Conservation (phyloP, 1,140 invertebrate genomes). For the Campoletis sonorensis region DNA sequence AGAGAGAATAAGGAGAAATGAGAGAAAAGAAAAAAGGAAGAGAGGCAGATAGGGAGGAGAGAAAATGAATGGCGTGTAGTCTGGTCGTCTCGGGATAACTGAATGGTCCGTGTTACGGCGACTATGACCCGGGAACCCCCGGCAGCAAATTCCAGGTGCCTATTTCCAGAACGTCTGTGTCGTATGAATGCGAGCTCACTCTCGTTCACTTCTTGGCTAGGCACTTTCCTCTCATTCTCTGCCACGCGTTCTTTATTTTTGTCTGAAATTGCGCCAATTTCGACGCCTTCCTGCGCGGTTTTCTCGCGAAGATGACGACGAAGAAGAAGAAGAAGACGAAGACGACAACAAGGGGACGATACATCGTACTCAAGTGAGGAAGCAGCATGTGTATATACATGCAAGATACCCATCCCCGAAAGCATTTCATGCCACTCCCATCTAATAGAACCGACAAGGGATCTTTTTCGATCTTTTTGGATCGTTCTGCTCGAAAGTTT, state of each 20-base stretch:
- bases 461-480: background rate
- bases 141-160: conserved; percentile 49
- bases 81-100: conserved; percentile 40
- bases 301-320: background rate
- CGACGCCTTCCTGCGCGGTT: conserved; percentile 26
- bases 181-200: conserved; percentile 31
- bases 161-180: conserved; percentile 53
- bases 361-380: conserved; percentile 8
- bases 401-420: background rate
- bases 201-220: conserved; percentile 5
- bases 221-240: conserved; percentile 39
- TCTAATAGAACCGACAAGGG: conserved; percentile 23
- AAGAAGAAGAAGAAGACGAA: background rate
- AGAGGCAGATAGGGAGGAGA: conserved; percentile 24
- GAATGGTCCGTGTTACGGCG: conserved; percentile 43
- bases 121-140: conserved; percentile 42
- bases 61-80: conserved; percentile 47
- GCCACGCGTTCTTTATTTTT: conserved; percentile 44
- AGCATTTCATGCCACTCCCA: conserved; percentile 18
- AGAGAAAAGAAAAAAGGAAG: background rate
- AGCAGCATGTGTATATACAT: background rate
- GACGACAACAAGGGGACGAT: too few species aligned
- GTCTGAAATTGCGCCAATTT: conserved; percentile 54
- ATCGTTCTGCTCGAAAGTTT: background rate
- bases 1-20: background rate